Evolutionary conservation across 2,888 invertebrate genomes (phyloP), one percentile per base, ranked within the genome.

Genomic region (Philereme transversata): DNA sequence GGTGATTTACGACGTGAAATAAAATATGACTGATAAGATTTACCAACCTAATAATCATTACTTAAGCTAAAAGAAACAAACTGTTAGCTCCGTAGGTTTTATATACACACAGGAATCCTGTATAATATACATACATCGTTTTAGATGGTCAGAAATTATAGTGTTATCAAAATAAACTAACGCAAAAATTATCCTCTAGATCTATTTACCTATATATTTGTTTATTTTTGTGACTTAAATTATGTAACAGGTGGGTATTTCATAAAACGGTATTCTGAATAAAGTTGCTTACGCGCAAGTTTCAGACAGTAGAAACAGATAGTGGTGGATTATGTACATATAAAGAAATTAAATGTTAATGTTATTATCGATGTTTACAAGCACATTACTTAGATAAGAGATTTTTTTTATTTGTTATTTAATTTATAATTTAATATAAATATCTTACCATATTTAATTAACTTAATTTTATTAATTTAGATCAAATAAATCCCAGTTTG

Each of bases 1-100:
- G 50, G 57, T 67, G 57, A 70, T 70, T 71, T 73, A 74, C 65
- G 67, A 53, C 60, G 34, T 50, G 63, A 61, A 60, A 58, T 69
- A 67, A 62, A 73, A 68, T 63, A 67, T 62, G 57, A 62, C 60
- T 63, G 63, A 66, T 69, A 62, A 62, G 54, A 49, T 40, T 11
- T 49, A 51, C 40, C 34, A 40, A 50, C 48, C 9, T 35, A 35
- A 11, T 47, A 7, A 36, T 53, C 44, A 49, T 46, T 50, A 33
- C 38, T 48, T 52, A 22, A 36, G 40, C n/a, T 38, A 44, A 52
- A 52, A 38, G 46, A 46, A 52, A n/a, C 48, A 52, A 58, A 5
- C 47, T 11, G 43, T 51, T 44, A 36, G 46, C 35, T 51, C 40
- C 5, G 4, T n/a, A 3, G 4, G 33, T 54, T n/a, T n/a, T n/a